Evolutionary conservation across 2,888 invertebrate genomes (phyloP), one percentile per base, ranked within the genome.

Genomic region (Acleris sparsana): DNA sequence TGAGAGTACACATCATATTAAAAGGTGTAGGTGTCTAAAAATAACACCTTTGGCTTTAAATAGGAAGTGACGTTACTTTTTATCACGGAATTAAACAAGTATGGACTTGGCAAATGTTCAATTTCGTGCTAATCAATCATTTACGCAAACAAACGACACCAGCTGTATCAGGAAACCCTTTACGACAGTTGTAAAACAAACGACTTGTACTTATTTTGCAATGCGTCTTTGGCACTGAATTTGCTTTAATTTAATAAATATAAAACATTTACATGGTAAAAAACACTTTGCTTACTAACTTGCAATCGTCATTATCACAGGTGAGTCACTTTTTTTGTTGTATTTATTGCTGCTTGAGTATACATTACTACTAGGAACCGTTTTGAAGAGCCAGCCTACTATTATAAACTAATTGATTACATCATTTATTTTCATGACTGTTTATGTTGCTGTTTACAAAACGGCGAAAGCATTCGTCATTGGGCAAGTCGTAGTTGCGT

Each of bases 201-300:
- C 66, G 62, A 59, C 58, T 29, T 58, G 71, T 43, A 46, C 84
- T 86, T 83, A 39, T 84, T 86, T 83, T 84, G 80, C 89, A 92
- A 90, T 90, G 92, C 92, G 78, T 89, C 90, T 89, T 89, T 89
- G 87, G 90, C 92, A 92, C 84, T 91, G 88, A 81, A 78, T 85
- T 82, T 90, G 89, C 90, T 78, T 89, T 89, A 88, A 88, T 86
- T 87, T 71, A 76, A 79, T 79, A 80, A 83, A 80, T 80, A 82
- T 74, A 74, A 84, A 83, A 84, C 81, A 85, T 84, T 85, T 62
- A 62, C 63, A 65, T 56, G 22, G 44, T 62, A 73, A 75, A 81
- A 82, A 82, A 81, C 78, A 79, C 75, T 82, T 81, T 77, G 77
- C 76, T 75, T 82, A 79, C 22, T 22, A 22, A 22, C 79, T 73